Evolutionary conservation across 2,888 invertebrate genomes (phyloP).

Genomic region (Pseudococcus longispinus): DNA sequence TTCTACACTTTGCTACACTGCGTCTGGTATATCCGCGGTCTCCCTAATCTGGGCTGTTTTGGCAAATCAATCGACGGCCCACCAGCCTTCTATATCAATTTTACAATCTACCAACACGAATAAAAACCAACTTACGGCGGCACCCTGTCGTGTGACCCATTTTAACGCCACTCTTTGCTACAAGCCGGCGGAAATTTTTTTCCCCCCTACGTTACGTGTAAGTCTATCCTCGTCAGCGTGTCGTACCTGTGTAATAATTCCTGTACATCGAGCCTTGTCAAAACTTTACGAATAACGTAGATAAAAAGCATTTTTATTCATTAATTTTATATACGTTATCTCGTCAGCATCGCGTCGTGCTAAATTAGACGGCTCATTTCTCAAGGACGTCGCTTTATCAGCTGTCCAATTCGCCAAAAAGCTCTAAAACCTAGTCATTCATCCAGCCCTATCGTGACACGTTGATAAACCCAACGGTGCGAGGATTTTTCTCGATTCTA

Average conservation of each 20-base stretch:
- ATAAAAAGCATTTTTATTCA: constrained; percentile 1
- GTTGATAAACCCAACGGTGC: neutral
- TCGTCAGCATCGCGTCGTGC: neutral
- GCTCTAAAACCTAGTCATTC: neutral
- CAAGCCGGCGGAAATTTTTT: neutral
- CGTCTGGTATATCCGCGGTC: neutral
- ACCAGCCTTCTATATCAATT: constrained; percentile 1
- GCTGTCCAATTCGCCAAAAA: constrained; percentile 4
- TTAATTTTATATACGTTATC: neutral
- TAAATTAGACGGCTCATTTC: neutral
- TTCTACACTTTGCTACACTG: constrained; percentile 15
- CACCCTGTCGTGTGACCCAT: constrained; percentile 39
- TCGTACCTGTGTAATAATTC: neutral
- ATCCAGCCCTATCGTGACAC: neutral
- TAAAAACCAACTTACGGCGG: constrained; percentile 21
- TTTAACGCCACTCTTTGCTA: neutral
- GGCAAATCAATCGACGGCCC: constrained; percentile 11
- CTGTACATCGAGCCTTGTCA: neutral
- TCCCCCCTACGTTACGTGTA: neutral
- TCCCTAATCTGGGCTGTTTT: neutral
- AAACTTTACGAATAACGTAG: neutral
- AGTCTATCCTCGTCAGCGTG: neutral
- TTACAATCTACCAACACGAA: constrained; percentile 23
- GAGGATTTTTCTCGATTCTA: neutral
- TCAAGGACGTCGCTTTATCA: constrained; percentile 5